phyloP scores from a whole-genome alignment of 2,888 invertebrate species.

The Torymus tubicola region DNA sequence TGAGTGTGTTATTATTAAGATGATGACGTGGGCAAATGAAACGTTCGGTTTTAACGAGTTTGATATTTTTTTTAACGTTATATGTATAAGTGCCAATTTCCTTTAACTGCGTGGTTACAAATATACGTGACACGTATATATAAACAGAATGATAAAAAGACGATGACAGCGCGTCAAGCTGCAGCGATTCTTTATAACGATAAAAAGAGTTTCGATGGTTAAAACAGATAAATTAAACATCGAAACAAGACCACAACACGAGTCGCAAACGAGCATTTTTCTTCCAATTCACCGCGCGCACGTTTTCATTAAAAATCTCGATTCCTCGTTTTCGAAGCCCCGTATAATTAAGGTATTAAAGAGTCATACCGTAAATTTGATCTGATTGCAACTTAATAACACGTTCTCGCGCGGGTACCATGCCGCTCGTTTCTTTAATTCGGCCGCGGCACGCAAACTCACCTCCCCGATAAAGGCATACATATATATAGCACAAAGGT shows the following conservation, averaged over 20 bases:
- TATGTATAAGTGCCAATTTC: too few species aligned
- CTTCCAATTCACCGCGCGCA: not conserved
- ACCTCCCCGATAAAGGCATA: not conserved
- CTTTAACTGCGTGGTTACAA: too few species aligned
- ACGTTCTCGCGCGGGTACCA: conserved; percentile 26
- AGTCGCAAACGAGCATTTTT: not conserved
- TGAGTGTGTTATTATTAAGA: too few species aligned
- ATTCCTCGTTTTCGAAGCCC: not conserved
- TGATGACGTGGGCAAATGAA: too few species aligned
- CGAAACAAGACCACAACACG: not conserved
- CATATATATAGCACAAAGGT: too few species aligned
- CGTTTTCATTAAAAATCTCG: conserved; percentile 10
- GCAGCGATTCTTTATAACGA: not conserved
- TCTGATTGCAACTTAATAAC: conserved; percentile 44
- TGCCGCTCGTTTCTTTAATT: conserved; percentile 29
- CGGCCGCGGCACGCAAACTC: conserved; percentile 17
- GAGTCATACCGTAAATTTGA: conserved; percentile 49
- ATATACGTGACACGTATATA: too few species aligned
- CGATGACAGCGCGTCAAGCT: too few species aligned
- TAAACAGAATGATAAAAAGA: too few species aligned
- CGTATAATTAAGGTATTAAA: conserved; percentile 47
- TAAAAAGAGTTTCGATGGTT: not conserved
- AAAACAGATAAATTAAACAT: not conserved
- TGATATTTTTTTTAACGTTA: too few species aligned
- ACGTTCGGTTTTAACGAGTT: too few species aligned